Evolutionary conservation across 2,888 invertebrate species (phyloP), one percentile per base, ranked within the genome.

Genomic region (Andrena bucephala): DNA sequence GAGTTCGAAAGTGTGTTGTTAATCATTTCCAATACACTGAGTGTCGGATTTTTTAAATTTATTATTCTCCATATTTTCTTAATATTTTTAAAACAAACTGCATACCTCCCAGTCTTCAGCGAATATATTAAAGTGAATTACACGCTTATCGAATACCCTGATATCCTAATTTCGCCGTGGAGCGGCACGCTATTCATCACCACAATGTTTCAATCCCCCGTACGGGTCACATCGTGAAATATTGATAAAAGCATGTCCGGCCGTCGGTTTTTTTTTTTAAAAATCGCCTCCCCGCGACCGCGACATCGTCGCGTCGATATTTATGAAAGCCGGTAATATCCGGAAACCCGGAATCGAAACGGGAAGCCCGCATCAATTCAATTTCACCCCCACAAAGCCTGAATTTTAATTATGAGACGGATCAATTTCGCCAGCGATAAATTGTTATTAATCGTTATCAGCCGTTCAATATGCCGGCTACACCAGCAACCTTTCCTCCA

Each of bases 381-480:
- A 79, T 83, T 80, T 77, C 79, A 66, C 36, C 59, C 42, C 76
- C 72, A 67, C 72, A 73, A 83, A 75, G 79, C 72, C 66, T 57
- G 63, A 48, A 72, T 85, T 87, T 87, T 86, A 79, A 83, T 87
- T 79, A 85, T 73, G 71, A 66, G 68, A 74, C 77, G 78, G 79
- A 85, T 85, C 82, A 85, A 83, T 86, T 77, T 67, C 42, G 59
- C 63, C 67, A 60, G 31, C 63, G 79, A 86, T 85, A 85, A 86
- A 86, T 85, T 82, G 85, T 80, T 80, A 83, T 83, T 84, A 83
- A 84, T 84, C 74, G 74, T 77, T 77, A 75, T 81, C 81, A 60
- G 67, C 36, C 59, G 36, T 72, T 70, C 71, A 70, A 84, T 75
- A 69, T 50, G 62, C 71, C 82, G 62, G 70, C 54, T 59, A 63